These are phyloP conservation scores for Podarcis cretensis DNA, from an alignment of 2,113 vertebrate species.

Conservation along the genomic window DNA sequence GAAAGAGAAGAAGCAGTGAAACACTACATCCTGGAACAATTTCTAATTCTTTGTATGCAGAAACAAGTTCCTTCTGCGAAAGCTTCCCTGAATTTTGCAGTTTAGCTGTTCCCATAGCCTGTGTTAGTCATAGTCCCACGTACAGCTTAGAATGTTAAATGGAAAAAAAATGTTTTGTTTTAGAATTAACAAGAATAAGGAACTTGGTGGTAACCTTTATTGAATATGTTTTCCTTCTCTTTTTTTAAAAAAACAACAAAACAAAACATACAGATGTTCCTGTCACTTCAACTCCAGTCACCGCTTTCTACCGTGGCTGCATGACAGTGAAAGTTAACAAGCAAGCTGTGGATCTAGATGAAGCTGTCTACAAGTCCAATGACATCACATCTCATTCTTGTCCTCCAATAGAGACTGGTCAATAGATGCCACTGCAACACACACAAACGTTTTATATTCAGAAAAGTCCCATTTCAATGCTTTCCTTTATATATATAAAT, in stretches of 20 bases:
- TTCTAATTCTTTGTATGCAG: constrained; percentile 2
- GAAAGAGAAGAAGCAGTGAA: background rate
- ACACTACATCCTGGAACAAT: background rate
- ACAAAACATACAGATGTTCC: constrained; percentile 82
- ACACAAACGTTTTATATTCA: constrained; percentile 53
- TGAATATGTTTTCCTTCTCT: constrained; percentile 18
- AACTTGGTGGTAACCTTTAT: constrained; percentile 12
- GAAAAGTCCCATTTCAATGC: constrained; percentile 58
- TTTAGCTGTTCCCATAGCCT: background rate
- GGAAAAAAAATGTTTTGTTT: background rate
- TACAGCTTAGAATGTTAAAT: background rate
- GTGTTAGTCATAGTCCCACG: background rate
- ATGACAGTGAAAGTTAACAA: constrained; percentile 86
- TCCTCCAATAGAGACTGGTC: constrained; percentile 70
- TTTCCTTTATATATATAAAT: constrained; percentile 46
- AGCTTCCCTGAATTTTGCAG: background rate
- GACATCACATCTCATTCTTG: constrained; percentile 96
- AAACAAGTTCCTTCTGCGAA: background rate
- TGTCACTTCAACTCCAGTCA: constrained; percentile 88
- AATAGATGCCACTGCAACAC: constrained; percentile 64
- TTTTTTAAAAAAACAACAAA: background rate
- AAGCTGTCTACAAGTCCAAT: constrained; percentile 88
- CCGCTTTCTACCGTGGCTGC: constrained; percentile 90
- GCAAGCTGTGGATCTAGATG: constrained; percentile 85
- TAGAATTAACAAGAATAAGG: background rate